phyloP scores from a whole-genome alignment of 2,797 vertebrate species.

The Geotria australis region DNA sequence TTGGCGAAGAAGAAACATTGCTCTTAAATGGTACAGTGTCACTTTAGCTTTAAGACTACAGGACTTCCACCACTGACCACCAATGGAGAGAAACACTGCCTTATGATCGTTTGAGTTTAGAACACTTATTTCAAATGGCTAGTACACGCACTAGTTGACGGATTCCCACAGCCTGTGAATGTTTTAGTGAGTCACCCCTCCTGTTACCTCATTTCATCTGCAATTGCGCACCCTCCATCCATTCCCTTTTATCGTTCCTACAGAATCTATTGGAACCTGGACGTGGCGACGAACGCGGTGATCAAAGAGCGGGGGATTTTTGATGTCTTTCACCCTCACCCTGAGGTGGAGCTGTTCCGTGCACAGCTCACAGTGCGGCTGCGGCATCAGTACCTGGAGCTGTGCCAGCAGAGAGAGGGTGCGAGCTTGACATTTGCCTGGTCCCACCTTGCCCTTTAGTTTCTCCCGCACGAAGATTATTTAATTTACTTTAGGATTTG shows the following conservation, averaged over 20 bases:
- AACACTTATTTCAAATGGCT: too few species aligned
- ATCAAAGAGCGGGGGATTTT: constrained; percentile 39
- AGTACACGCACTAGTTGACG: too few species aligned
- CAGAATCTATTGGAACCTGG: constrained; percentile 89
- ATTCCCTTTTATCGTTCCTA: neutral
- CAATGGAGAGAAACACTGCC: too few species aligned
- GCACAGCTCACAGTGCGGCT: constrained; percentile 75
- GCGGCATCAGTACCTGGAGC: constrained; percentile 70
- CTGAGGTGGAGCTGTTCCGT: constrained; percentile 65
- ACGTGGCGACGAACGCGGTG: constrained; percentile 66
- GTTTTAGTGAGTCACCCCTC: too few species aligned
- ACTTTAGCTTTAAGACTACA: too few species aligned
- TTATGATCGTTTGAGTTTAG: too few species aligned
- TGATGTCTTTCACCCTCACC: constrained; percentile 48
- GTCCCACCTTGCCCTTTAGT: neutral
- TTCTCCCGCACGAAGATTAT: neutral
- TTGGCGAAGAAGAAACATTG: too few species aligned
- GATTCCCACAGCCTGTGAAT: too few species aligned
- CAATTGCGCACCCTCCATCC: too few species aligned
- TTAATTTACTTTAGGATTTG: neutral
- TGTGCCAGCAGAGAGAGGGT: constrained; percentile 91
- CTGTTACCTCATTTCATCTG: too few species aligned
- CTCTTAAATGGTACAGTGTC: too few species aligned
- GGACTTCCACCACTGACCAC: too few species aligned
- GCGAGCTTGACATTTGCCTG: neutral